These are phyloP conservation scores for Pygoscelis adeliae DNA, from an alignment of 2,113 vertebrate genomes.

Conservation along the genomic window DNA sequence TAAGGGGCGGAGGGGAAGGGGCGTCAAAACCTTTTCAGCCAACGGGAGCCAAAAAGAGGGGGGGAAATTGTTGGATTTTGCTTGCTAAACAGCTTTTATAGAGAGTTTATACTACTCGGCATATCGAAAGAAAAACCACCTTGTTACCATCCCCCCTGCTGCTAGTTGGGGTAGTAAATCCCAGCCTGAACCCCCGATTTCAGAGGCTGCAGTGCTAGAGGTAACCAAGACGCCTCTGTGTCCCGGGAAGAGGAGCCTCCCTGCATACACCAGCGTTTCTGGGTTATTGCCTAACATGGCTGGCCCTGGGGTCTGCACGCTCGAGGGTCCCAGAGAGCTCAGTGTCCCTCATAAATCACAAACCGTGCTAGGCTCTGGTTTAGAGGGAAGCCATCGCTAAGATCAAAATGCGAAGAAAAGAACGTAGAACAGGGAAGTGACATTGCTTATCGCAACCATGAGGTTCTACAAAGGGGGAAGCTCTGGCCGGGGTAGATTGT, in stretches of 20 bases:
- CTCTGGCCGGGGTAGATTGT: not conserved
- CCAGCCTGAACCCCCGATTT: not conserved
- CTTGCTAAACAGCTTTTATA: not conserved
- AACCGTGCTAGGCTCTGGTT: too few relatives aligned
- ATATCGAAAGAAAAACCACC: not conserved
- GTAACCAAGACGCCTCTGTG: not conserved
- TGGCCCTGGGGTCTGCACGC: not conserved
- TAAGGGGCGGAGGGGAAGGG: not conserved
- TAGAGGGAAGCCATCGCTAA: not conserved
- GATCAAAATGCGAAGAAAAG: not conserved
- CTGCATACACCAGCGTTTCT: accelerated
- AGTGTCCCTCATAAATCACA: not conserved
- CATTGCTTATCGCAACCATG: accelerated
- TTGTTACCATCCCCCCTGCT: too few relatives aligned
- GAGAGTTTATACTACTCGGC: not conserved
- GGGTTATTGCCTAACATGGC: not conserved
- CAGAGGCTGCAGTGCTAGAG: too few relatives aligned
- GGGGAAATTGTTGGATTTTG: too few relatives aligned
- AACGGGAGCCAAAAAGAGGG: not conserved
- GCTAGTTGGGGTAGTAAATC: too few relatives aligned
- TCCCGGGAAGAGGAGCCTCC: not conserved
- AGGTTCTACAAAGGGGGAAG: not conserved
- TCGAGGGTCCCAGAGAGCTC: too few relatives aligned
- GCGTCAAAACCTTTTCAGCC: not conserved
- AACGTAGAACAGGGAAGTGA: not conserved